Percentiles rank a stretch among this genome's conserved stretches.
Conservation (phyloP, 2,888 invertebrate genomes). For the Plebejus anna region DNA sequence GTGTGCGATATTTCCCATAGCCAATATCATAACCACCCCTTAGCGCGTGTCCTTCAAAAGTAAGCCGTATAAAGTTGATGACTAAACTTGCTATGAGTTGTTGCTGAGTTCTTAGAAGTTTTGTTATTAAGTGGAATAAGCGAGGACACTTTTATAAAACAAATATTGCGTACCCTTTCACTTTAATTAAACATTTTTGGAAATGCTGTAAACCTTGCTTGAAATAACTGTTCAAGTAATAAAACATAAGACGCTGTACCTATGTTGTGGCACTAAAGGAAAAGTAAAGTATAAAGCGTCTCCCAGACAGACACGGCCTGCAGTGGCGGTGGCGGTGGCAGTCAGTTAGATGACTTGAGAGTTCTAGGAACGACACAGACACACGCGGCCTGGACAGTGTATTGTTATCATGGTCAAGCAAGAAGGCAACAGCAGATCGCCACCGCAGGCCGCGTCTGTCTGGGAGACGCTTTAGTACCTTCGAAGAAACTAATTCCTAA, state of each 20-base stretch:
- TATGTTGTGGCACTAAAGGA: not conserved
- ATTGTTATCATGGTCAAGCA: too few species aligned
- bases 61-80: not conserved
- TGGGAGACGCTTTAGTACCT: too few species aligned
- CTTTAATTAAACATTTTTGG: not conserved
- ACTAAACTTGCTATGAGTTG: constrained; percentile 10
- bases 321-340: too few species aligned
- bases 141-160: not conserved
- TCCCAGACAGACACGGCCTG: too few species aligned
- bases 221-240: not conserved
- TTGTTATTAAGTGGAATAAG: constrained; percentile 11
- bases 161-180: not conserved
- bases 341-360: too few species aligned
- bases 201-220: not conserved
- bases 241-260: not conserved
- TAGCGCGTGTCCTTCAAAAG: constrained; percentile 1
- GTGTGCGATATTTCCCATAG: not conserved
- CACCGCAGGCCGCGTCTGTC: too few species aligned
- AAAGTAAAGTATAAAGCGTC: not conserved
- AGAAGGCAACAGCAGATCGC: too few species aligned
- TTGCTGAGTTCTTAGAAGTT: not conserved
- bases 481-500: too few species aligned
- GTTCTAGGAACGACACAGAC: too few species aligned
- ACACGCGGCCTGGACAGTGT: too few species aligned
- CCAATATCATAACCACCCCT: not conserved